These are phyloP conservation scores for Notothenia coriiceps DNA, from an alignment of 2,113 vertebrate genomes.

Conservation along the genomic window DNA sequence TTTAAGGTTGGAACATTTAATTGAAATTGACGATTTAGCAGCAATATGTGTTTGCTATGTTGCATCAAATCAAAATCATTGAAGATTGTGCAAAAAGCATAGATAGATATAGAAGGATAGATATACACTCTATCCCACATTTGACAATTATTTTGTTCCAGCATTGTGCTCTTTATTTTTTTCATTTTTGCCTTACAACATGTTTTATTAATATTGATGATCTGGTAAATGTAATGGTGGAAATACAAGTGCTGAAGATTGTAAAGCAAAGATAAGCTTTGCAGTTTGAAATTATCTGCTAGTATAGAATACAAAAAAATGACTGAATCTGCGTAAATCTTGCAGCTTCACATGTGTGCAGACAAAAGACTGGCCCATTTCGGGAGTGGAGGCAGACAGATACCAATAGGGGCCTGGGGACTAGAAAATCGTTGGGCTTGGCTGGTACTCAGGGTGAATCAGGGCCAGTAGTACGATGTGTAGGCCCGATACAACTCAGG, in stretches of 20 bases:
- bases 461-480: conserved; percentile 73
- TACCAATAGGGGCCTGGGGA: conserved; percentile 72
- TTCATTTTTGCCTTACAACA: background rate
- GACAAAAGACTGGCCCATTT: conserved; percentile 71
- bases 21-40: background rate
- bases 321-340: conserved; percentile 42
- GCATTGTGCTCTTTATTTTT: background rate
- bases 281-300: conserved; percentile 34
- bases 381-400: conserved; percentile 72
- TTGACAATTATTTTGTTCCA: background rate
- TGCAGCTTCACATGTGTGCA: conserved; percentile 45
- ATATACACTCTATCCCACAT: no score
- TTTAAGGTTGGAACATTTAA: background rate
- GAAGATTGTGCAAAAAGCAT: background rate
- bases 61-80: background rate
- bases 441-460: conserved; percentile 80
- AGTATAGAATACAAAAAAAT: conserved; percentile 32
- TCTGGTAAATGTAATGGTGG: no score
- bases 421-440: conserved; percentile 76
- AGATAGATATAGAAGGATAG: no score
- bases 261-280: conserved; percentile 29
- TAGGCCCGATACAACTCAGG: conserved; percentile 62
- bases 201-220: no score
- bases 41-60: background rate
- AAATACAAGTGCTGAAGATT: background rate